A percentile compares a stretch with the other conserved stretches of the same genome.
Evolutionary conservation across 2,113 vertebrate genomes (phyloP).

Genomic region (Lampris incognitus): DNA sequence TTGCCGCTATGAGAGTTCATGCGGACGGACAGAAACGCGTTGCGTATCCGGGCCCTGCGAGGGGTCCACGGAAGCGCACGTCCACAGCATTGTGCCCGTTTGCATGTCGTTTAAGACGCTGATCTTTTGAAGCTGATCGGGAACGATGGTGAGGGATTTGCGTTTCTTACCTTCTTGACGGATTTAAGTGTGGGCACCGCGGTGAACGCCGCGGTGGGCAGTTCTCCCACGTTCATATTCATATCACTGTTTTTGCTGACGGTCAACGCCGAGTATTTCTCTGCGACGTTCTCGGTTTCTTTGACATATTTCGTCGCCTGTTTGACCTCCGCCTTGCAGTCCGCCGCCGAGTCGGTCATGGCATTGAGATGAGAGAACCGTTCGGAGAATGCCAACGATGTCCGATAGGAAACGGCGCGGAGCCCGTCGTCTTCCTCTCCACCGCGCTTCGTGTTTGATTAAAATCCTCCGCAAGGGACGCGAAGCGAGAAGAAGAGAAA

Average conservation of each 20-base stretch:
- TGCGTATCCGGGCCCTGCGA: no score
- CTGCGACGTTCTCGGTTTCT: constrained; percentile 85
- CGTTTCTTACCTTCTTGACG: constrained; percentile 84
- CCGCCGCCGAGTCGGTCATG: constrained; percentile 74
- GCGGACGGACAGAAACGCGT: no score
- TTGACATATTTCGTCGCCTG: constrained; percentile 87
- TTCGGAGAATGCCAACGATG: neutral
- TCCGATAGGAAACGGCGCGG: constrained; percentile 15
- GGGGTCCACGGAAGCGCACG: no score
- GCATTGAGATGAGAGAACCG: constrained; percentile 49
- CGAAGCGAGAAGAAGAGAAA: neutral
- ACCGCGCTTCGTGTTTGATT: constrained; percentile 29
- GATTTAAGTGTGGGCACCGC: constrained; percentile 83
- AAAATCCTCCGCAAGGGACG: constrained; percentile 4
- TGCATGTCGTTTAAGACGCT: no score
- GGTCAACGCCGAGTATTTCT: constrained; percentile 84
- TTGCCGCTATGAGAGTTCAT: no score
- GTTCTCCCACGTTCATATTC: constrained; percentile 81
- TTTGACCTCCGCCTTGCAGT: constrained; percentile 80
- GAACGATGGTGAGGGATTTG: constrained; percentile 38
- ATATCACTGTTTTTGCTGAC: constrained; percentile 83
- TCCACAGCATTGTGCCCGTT: no score
- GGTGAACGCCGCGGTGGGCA: constrained; percentile 83
- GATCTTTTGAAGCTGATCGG: neutral
- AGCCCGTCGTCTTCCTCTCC: constrained; percentile 8